These are phyloP conservation scores for Syngnathus scovelli DNA, from an alignment of 2,113 vertebrate genomes.

Conservation along the genomic window DNA sequence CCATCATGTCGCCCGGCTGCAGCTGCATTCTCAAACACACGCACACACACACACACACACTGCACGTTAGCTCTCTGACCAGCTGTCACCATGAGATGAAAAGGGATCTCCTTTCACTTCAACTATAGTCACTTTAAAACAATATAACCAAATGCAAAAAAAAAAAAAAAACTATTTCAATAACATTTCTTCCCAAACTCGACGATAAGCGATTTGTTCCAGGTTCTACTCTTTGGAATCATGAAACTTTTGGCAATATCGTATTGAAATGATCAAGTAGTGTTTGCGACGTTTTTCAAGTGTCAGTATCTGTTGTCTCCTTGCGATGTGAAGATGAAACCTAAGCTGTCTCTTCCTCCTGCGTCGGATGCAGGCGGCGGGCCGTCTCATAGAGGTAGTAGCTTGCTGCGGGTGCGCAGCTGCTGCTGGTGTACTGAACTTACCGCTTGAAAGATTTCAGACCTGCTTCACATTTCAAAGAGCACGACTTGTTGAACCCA, in stretches of 20 bases:
- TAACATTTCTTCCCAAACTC: too few species aligned
- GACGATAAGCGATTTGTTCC: too few species aligned
- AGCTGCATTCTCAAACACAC: conserved; percentile 62
- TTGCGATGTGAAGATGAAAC: conserved; percentile 52
- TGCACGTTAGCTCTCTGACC: conserved; percentile 39
- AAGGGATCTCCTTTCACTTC: conserved; percentile 62
- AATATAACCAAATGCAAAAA: too few species aligned
- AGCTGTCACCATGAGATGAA: conserved; percentile 65
- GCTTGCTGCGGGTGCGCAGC: conserved; percentile 70
- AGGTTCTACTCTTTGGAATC: too few species aligned
- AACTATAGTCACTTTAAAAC: conserved; percentile 24
- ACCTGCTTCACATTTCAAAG: conserved; percentile 39
- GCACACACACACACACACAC: conserved; percentile 11
- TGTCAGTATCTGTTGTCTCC: conserved; percentile 37
- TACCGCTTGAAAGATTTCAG: conserved; percentile 66
- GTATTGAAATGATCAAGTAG: too few species aligned
- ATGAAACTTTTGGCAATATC: too few species aligned
- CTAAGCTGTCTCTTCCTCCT: conserved; percentile 21
- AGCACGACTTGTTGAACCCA: conserved; percentile 13
- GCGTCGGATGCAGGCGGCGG: conserved; percentile 47
- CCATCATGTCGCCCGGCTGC: conserved; percentile 58
- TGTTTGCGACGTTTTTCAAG: background rate
- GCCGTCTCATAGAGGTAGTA: conserved; percentile 39
- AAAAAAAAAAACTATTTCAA: background rate
- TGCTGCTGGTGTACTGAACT: conserved; percentile 69